A percentile compares a stretch with the other conserved stretches of the same genome.
phyloP scores from a whole-genome alignment of 1,140 invertebrate genomes.

The Lordiphosa stackelbergi region DNA sequence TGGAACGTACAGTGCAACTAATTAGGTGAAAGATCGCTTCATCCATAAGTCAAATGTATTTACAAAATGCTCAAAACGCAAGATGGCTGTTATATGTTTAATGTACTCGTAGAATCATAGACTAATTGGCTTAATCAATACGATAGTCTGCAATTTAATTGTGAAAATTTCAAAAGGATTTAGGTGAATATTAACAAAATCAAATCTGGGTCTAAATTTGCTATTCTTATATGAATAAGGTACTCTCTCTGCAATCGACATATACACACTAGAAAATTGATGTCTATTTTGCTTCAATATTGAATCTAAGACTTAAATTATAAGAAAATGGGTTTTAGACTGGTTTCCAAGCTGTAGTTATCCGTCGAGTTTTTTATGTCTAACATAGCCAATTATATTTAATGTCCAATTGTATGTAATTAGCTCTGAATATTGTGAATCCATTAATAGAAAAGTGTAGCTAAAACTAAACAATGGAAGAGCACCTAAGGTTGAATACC shows the following conservation, averaged over 20 bases:
- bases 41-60: slow-evolving; percentile 21
- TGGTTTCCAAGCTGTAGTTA: too few species aligned
- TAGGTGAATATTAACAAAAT: slow-evolving; percentile 9
- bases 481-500: slow-evolving; percentile 22
- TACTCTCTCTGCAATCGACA: background rate
- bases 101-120: slow-evolving; percentile 13
- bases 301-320: too few species aligned
- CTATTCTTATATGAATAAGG: background rate
- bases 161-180: slow-evolving; percentile 10
- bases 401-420: background rate
- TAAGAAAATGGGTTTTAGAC: too few species aligned
- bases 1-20: slow-evolving; percentile 60
- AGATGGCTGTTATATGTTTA: slow-evolving; percentile 12
- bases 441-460: background rate
- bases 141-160: slow-evolving; percentile 5
- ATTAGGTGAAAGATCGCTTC: slow-evolving; percentile 44
- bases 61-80: slow-evolving; percentile 25
- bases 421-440: background rate
- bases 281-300: too few species aligned
- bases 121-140: slow-evolving; percentile 3
- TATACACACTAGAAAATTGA: too few species aligned
- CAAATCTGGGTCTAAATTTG: slow-evolving; percentile 8
- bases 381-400: slow-evolving; percentile 6
- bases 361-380: slow-evolving; percentile 36
- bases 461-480: slow-evolving; percentile 4